Conservation (phyloP, 2,797 vertebrate species). For the Channa striata region DNA sequence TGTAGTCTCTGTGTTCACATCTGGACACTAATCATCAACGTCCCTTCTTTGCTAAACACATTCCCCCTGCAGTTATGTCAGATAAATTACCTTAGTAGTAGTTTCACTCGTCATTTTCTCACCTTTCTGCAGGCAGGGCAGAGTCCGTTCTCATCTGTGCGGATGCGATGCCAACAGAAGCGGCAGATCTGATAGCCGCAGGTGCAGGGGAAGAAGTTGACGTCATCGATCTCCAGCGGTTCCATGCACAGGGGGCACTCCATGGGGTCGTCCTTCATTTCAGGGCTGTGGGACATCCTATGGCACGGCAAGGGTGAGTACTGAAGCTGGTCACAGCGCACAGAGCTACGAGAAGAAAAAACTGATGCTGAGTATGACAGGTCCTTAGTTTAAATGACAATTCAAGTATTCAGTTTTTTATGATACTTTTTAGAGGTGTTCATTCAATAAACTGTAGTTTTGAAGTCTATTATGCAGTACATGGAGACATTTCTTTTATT, state of each 20-base stretch:
- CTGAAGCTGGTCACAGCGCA: conserved; percentile 71
- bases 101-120: conserved; percentile 49
- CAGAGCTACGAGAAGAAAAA: conserved; percentile 57
- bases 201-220: conserved; percentile 99
- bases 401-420: not conserved
- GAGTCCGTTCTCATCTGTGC: conserved; percentile 99
- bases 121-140: conserved; percentile 99
- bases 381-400: not conserved
- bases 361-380: not conserved
- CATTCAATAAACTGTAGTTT: not conserved
- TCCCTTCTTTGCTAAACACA: not conserved
- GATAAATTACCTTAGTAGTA: not conserved
- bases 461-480: not conserved
- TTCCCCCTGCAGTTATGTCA: not conserved
- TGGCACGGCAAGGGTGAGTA: conserved; percentile 61
- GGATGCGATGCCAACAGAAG: conserved; percentile 99
- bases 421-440: not conserved
- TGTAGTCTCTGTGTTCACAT: not conserved
- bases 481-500: not conserved
- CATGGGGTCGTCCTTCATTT: conserved; percentile 98
- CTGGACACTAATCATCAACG: not conserved
- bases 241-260: conserved; percentile 99
- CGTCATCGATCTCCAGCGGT: conserved; percentile 98
- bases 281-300: conserved; percentile 99
- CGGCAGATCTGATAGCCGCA: conserved; percentile 99